Evolutionary conservation across 2,888 invertebrate genomes (phyloP).

Genomic region (Drosophila lutescens): DNA sequence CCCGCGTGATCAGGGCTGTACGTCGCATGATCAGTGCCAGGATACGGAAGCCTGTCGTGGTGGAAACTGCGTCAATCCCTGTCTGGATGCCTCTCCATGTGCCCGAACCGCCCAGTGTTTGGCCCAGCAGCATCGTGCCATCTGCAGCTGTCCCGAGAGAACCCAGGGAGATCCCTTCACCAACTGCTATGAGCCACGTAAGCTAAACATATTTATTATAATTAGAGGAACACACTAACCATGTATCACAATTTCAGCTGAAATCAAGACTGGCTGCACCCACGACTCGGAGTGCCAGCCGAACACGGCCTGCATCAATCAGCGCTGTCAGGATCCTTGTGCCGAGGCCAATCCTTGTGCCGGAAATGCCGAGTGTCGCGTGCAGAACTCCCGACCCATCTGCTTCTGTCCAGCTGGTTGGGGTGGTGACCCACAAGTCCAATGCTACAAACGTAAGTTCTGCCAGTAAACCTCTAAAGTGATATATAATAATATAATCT

Average conservation of each 20-base stretch:
- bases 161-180: constrained; percentile 92
- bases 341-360: constrained; percentile 91
- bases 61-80: constrained; percentile 91
- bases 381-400: constrained; percentile 90
- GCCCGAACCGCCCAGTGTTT: constrained; percentile 91
- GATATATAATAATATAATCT: background rate
- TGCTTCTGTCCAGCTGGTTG: constrained; percentile 94
- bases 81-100: constrained; percentile 88
- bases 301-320: constrained; percentile 91
- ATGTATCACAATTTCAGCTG: constrained; percentile 49
- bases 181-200: constrained; percentile 87
- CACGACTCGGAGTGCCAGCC: constrained; percentile 90
- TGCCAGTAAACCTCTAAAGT: rapidly evolving
- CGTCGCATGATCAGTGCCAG: constrained; percentile 89
- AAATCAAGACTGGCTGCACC: constrained; percentile 88
- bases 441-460: constrained; percentile 93
- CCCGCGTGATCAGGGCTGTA: constrained; percentile 87
- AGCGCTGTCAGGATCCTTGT: constrained; percentile 93
- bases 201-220: constrained; percentile 25
- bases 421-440: constrained; percentile 93
- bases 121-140: constrained; percentile 90
- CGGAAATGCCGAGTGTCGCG: constrained; percentile 91
- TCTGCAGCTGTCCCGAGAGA: constrained; percentile 90
- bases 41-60: constrained; percentile 89
- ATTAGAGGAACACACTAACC: no score